phyloP scores from a whole-genome alignment of 2,113 vertebrate species.

The Sinocyclocheilus rhinocerous region DNA sequence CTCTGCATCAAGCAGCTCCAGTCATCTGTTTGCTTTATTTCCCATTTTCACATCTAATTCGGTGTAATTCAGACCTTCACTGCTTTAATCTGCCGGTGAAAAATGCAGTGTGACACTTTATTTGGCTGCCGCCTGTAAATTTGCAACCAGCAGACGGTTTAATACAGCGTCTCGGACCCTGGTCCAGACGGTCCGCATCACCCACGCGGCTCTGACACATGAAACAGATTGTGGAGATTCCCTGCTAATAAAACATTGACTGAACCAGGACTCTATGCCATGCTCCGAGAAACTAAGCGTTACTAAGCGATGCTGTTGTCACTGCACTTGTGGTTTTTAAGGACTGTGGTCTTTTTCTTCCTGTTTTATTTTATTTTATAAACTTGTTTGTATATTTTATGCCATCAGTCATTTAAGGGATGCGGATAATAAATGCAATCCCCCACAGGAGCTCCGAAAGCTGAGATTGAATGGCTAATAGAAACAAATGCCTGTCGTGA shows the following conservation, averaged over 20 bases:
- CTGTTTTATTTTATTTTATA: conserved; percentile 13
- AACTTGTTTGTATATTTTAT: conserved; percentile 53
- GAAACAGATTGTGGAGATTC: conserved; percentile 55
- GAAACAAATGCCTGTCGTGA: conserved; percentile 61
- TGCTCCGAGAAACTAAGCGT: conserved; percentile 23
- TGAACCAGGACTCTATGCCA: background rate
- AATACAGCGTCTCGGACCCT: conserved; percentile 52
- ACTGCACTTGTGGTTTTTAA: conserved; percentile 20
- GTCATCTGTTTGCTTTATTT: conserved; percentile 48
- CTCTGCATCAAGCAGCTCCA: conserved; percentile 9
- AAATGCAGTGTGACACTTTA: conserved; percentile 62
- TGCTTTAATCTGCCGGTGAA: conserved; percentile 55
- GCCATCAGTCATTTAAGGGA: conserved; percentile 66
- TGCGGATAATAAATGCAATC: conserved; percentile 64
- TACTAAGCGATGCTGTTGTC: background rate
- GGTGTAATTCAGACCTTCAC: conserved; percentile 47
- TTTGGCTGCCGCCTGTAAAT: conserved; percentile 50
- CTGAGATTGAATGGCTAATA: conserved; percentile 64
- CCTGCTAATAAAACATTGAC: conserved; percentile 44
- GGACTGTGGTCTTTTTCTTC: background rate
- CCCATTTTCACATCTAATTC: conserved; percentile 60
- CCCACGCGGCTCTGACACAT: conserved; percentile 50
- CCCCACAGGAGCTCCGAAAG: conserved; percentile 40
- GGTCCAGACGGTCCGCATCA: conserved; percentile 34
- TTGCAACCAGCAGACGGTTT: conserved; percentile 42